These are phyloP conservation scores for Anastrepha obliqua DNA, from an alignment of 1,140 invertebrate genomes.

Conservation along the genomic window DNA sequence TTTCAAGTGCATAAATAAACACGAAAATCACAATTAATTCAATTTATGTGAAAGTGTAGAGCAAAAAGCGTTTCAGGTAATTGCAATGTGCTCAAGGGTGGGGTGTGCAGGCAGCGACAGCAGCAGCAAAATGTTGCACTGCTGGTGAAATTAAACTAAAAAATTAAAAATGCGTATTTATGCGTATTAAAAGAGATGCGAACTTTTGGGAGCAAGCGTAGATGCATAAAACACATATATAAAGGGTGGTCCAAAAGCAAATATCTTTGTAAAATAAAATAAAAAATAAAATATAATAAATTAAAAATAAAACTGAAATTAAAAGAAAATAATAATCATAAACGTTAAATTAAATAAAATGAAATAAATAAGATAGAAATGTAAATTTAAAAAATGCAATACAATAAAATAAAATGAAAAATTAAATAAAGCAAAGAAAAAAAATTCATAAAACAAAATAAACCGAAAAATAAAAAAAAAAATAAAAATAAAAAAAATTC, in stretches of 20 bases:
- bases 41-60: conserved; percentile 31
- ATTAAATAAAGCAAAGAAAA: neutral
- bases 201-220: conserved; percentile 35
- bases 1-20: conserved; percentile 15
- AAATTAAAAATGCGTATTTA: neutral
- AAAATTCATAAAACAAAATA: neutral
- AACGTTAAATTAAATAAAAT: neutral
- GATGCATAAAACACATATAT: neutral
- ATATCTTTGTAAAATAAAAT: too few relatives aligned
- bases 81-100: neutral
- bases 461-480: neutral
- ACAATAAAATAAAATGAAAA: neutral
- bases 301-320: neutral
- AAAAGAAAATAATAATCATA: too few relatives aligned
- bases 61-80: conserved; percentile 36
- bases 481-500: neutral
- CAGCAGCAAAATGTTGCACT: neutral
- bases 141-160: neutral
- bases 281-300: neutral
- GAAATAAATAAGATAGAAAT: neutral
- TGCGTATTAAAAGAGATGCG: neutral
- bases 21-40: conserved; percentile 13
- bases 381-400: neutral
- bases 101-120: neutral
- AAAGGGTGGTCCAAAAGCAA: neutral